Base-by-base conservation (phyloP, 37 sponge, comb jelly and placozoan species). In the Oopsacas minuta region DNA sequence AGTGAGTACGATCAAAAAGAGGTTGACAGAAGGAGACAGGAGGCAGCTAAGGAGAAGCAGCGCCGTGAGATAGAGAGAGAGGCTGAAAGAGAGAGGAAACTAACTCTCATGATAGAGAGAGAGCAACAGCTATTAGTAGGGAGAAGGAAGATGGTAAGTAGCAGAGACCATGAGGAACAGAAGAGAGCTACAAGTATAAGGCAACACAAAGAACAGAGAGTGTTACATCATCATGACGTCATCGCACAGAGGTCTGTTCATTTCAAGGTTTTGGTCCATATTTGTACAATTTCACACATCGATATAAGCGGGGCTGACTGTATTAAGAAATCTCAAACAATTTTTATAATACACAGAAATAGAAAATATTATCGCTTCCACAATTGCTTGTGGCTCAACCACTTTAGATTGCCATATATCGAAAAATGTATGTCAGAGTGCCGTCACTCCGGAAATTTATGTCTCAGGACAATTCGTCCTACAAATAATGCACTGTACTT, bases 31-130 rank as follows among this genome's bases (percentile, higher is more conserved):
- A 25, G 75, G 75, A 3, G 75, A 3, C 75, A 61, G 75, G 75
- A 61, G 75, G 75, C 75, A 5, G 75, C 75, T 5, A 61, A 61
- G 75, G 75, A 61, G 75, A 61, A 61, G 75, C 75, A 61, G 75
- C 75, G 75, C 28, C 20, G 75, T 3, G 75, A 61, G 30, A 61
- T 61, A 10, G 75, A 61, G 17, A 3, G 75, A 3, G 75, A 61
- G 75, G 75, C 75, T 25, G 75, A 61, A 34, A 25, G 75, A 12
- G 75, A 61, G 75, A 25, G 75, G 17, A 61, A 61, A 34, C 75
- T 61, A 34, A 34, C 75, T 61, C 75, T 61, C 32, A 3, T 61
- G 75, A 25, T 61, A 34, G 75, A 61, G 30, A 10, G 75, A 10
- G 75, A 61, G 75, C 75, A 61, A 34, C 75, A 61, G 22, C 75